phyloP scores from a whole-genome alignment of 2,797 vertebrate species.

The Hyperoplus lanceolatus region DNA sequence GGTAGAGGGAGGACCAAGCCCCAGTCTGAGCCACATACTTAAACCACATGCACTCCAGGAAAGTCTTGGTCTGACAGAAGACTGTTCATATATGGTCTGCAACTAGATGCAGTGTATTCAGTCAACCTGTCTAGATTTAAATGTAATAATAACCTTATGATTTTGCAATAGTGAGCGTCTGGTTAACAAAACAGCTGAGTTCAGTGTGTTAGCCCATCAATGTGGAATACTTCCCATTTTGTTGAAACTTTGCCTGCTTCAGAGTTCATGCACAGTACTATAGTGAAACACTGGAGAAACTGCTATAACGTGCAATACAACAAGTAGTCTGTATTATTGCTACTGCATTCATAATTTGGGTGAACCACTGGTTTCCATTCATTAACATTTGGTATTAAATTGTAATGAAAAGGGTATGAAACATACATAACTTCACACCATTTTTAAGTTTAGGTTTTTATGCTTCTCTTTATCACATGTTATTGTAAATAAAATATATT shows the following conservation, averaged over 20 bases:
- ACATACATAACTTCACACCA: no score
- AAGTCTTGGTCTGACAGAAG: not conserved
- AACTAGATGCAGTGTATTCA: not conserved
- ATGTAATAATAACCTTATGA: not conserved
- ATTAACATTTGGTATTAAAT: no score
- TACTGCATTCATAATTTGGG: not conserved
- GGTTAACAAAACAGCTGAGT: conserved; percentile 4
- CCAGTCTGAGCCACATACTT: conserved; percentile 12
- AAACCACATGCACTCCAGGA: conserved; percentile 1
- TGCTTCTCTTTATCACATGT: not conserved
- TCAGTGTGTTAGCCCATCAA: not conserved
- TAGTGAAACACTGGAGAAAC: not conserved
- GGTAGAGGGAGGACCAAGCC: not conserved
- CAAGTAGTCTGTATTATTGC: not conserved
- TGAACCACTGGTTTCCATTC: not conserved
- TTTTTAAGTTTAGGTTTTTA: no score
- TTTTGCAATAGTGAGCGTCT: conserved; percentile 9
- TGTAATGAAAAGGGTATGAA: no score
- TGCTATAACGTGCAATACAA: no score
- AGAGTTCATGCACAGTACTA: not conserved
- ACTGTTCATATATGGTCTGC: conserved; percentile 11
- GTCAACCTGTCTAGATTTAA: not conserved
- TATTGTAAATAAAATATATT: not conserved
- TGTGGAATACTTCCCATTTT: conserved; percentile 24
- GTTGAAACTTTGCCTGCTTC: not conserved